phyloP scores from a whole-genome alignment of 2,797 vertebrate species.

The Enteromius unitaeniatus region DNA sequence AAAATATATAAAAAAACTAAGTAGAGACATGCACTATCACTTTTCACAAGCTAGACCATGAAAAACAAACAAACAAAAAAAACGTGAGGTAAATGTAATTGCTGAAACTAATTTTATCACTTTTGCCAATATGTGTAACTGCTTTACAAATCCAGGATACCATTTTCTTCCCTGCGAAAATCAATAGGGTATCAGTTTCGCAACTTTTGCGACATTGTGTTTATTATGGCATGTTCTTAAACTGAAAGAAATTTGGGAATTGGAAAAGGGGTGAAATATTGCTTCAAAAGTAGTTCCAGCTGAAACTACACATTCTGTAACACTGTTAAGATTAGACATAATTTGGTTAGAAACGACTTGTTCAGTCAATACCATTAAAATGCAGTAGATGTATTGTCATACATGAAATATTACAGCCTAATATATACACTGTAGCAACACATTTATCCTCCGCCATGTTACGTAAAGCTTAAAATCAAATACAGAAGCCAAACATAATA shows the following conservation, averaged over 20 bases:
- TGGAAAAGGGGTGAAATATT: conserved; percentile 41
- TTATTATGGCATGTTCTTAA: not conserved
- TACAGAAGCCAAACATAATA: conserved; percentile 44
- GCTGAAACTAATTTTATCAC: conserved; percentile 19
- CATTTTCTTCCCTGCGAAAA: not conserved
- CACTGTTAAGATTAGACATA: conserved; percentile 48
- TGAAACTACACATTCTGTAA: conserved; percentile 47
- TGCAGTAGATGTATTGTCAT: conserved; percentile 56
- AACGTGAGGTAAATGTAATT: conserved; percentile 56
- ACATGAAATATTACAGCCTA: conserved; percentile 57
- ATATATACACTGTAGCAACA: conserved; percentile 62
- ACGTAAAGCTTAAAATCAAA: conserved; percentile 61
- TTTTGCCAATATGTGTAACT: conserved; percentile 19
- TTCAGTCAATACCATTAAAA: conserved; percentile 51
- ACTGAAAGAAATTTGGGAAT: not conserved
- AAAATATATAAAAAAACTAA: conserved; percentile 14
- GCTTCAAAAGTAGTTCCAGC: conserved; percentile 23
- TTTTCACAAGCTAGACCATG: conserved; percentile 54
- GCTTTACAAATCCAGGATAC: not conserved
- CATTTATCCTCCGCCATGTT: conserved; percentile 36
- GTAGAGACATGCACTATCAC: conserved; percentile 56
- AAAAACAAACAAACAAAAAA: conserved; percentile 37
- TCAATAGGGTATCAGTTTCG: not conserved
- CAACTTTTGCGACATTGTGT: not conserved
- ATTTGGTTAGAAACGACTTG: conserved; percentile 41